A percentile compares a stretch with the other conserved stretches of the same genome.
These are phyloP conservation scores for Bhutanitis thaidina DNA, from an alignment of 2,888 invertebrate species.

Conservation along the genomic window DNA sequence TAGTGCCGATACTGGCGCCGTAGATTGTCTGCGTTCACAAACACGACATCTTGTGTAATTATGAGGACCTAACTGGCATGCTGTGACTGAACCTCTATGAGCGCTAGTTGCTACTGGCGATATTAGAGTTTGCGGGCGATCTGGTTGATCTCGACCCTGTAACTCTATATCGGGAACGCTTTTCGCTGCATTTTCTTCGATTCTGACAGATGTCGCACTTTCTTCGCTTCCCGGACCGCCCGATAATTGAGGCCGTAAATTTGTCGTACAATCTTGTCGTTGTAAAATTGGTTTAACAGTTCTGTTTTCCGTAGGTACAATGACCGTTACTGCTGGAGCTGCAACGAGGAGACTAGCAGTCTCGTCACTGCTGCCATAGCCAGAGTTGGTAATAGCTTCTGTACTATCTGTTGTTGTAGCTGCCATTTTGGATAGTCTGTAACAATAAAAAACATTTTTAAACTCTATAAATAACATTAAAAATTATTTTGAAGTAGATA, in stretches of 20 bases:
- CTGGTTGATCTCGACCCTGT: slow-evolving; percentile 83
- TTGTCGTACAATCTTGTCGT: slow-evolving; percentile 92
- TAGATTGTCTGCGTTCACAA: slow-evolving; percentile 90
- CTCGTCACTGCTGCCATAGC: slow-evolving; percentile 89
- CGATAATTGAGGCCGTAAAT: slow-evolving; percentile 85
- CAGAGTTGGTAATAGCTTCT: slow-evolving; percentile 81
- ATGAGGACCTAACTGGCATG: slow-evolving; percentile 84
- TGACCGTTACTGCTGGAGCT: slow-evolving; percentile 78
- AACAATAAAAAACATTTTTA: background rate
- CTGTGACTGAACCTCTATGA: slow-evolving; percentile 82
- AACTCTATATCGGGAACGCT: slow-evolving; percentile 91
- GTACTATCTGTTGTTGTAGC: slow-evolving; percentile 75
- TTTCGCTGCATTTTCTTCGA: slow-evolving; percentile 84
- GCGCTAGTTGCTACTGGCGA: slow-evolving; percentile 80
- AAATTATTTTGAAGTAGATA: too few species aligned
- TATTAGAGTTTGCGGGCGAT: slow-evolving; percentile 75
- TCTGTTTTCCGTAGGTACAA: slow-evolving; percentile 69
- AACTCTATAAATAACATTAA: too few species aligned
- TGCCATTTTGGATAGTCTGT: slow-evolving; percentile 50
- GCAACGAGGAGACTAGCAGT: slow-evolving; percentile 88
- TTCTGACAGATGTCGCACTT: slow-evolving; percentile 79
- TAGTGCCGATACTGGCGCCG: slow-evolving; percentile 86
- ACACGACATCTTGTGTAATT: slow-evolving; percentile 82
- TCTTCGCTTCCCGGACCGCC: slow-evolving; percentile 89
- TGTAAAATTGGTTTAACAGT: slow-evolving; percentile 89